Percentiles rank a stretch among this genome's conserved stretches.
These are phyloP conservation scores for Phenganax stokvisi DNA, from an alignment of 92 coral and sea anemone species.

Conservation along the genomic window DNA sequence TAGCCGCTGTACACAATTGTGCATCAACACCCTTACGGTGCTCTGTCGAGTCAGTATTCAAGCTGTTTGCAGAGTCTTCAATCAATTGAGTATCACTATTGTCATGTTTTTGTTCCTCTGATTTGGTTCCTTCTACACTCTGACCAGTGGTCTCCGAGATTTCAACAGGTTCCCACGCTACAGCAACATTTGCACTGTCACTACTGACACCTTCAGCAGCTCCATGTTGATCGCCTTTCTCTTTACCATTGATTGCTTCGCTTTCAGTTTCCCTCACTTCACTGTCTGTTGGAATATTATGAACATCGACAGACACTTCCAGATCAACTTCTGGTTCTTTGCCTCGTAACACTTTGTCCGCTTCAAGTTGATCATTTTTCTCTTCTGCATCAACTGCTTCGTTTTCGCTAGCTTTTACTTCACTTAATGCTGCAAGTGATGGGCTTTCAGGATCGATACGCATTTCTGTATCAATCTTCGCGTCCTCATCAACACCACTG, in stretches of 20 bases:
- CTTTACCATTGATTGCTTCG: neutral
- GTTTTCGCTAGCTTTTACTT: neutral
- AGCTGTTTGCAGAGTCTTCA: neutral
- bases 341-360: neutral
- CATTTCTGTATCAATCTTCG: no score
- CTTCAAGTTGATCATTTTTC: neutral
- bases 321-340: neutral
- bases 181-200: no score
- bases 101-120: neutral
- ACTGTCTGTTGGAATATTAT: neutral
- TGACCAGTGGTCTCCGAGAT: neutral
- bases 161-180: no score
- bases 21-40: neutral
- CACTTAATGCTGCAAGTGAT: neutral
- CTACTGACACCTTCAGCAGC: neutral
- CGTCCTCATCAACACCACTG: no score
- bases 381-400: neutral
- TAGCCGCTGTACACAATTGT: neutral
- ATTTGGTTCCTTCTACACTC: neutral
- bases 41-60: neutral
- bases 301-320: neutral
- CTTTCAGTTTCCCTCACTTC: neutral
- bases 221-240: neutral
- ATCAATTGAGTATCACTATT: neutral
- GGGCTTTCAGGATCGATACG: no score